These are phyloP conservation scores for Athene noctua DNA, from an alignment of 2,113 vertebrate species.

Conservation along the genomic window DNA sequence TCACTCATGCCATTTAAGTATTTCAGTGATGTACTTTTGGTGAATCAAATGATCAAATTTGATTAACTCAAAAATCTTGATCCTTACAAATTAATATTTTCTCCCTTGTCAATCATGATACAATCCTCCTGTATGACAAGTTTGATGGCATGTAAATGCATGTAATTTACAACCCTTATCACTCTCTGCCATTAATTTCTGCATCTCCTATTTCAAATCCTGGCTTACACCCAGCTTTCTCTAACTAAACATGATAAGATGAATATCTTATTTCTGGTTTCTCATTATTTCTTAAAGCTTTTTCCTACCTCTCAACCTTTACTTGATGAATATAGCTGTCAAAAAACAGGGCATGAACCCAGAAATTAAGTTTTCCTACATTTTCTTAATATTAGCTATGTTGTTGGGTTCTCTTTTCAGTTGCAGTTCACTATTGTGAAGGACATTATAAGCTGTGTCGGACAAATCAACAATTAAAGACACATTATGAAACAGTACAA, in stretches of 20 bases:
- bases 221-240: slow-evolving; percentile 36
- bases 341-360: slow-evolving; percentile 44
- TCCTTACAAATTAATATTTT: slow-evolving; percentile 31
- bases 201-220: slow-evolving; percentile 55
- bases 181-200: slow-evolving; percentile 62
- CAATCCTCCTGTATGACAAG: background rate
- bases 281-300: slow-evolving; percentile 64
- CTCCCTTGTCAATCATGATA: slow-evolving; percentile 35
- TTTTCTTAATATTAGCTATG: slow-evolving; percentile 3
- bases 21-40: background rate
- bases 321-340: slow-evolving; percentile 65
- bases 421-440: background rate
- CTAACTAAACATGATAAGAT: slow-evolving; percentile 66
- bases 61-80: slow-evolving; percentile 8
- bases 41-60: background rate
- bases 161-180: slow-evolving; percentile 54
- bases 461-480: background rate
- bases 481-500: background rate
- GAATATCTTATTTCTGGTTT: slow-evolving; percentile 57
- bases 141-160: slow-evolving; percentile 13
- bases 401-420: background rate
- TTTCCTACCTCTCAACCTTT: slow-evolving; percentile 60
- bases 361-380: background rate
- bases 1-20: background rate
- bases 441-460: background rate